Evolutionary conservation across 2,888 invertebrate species (phyloP).

Genomic region (Anaspis maculata): DNA sequence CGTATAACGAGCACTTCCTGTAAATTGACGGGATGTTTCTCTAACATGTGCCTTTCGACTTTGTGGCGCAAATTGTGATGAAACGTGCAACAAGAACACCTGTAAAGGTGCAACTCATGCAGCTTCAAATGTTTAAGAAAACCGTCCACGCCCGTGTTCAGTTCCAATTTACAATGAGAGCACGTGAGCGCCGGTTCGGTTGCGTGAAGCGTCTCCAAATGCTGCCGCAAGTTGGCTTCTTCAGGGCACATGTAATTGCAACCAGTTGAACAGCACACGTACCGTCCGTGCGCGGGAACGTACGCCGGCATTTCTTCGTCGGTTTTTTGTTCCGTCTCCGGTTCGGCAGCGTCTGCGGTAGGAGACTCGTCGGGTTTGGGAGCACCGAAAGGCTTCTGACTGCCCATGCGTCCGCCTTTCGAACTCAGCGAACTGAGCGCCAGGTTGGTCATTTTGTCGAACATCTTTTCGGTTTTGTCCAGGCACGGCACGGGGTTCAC

Average conservation of each 20-base stretch:
- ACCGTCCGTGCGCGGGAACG: constrained; percentile 40
- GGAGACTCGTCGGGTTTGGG: too few species aligned
- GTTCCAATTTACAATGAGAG: constrained; percentile 59
- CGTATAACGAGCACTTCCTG: constrained; percentile 43
- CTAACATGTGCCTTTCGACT: constrained; percentile 59
- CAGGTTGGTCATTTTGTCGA: constrained; percentile 77
- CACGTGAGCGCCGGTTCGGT: constrained; percentile 49
- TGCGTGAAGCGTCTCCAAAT: constrained; percentile 63
- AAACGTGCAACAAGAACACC: constrained; percentile 61
- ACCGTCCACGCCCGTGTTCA: constrained; percentile 36
- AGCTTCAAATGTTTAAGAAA: constrained; percentile 64
- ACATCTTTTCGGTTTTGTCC: constrained; percentile 69
- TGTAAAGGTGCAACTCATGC: constrained; percentile 65
- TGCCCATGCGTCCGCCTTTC: constrained; percentile 40
- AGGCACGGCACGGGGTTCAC: constrained; percentile 77
- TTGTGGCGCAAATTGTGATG: constrained; percentile 54
- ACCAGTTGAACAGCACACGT: constrained; percentile 60
- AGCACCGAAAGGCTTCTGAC: constrained; percentile 1
- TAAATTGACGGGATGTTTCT: constrained; percentile 49
- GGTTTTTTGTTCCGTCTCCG: background rate
- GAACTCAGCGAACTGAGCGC: constrained; percentile 55
- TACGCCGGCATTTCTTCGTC: constrained; percentile 23
- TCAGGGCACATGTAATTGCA: constrained; percentile 66
- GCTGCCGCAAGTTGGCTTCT: constrained; percentile 62
- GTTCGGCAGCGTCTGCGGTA: too few species aligned